Percentiles rank a stretch among this genome's conserved stretches.
Conservation (phyloP, 2,797 vertebrate genomes). For the Crenichthys baileyi region DNA sequence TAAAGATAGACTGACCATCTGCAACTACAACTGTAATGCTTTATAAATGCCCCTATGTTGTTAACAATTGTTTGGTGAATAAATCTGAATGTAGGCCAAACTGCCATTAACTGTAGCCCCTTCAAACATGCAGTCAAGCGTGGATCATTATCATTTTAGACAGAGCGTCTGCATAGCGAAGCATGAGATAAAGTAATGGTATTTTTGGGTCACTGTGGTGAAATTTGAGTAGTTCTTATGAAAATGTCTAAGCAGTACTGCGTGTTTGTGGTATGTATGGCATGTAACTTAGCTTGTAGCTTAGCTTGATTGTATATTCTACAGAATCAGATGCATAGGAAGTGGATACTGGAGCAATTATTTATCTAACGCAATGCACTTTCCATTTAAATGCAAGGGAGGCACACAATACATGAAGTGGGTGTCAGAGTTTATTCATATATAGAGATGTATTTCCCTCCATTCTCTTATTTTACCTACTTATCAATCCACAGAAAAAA, state of each 20-base stretch:
- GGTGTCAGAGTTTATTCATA: not conserved
- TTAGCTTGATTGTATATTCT: not conserved
- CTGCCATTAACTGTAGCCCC: not conserved
- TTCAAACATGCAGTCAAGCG: not conserved
- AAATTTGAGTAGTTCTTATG: not conserved
- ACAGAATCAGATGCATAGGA: not conserved
- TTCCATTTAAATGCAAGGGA: not conserved
- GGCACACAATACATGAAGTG: not conserved
- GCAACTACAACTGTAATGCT: too few species aligned
- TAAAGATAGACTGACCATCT: too few species aligned
- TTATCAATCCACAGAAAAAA: not conserved
- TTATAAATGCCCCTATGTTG: not conserved
- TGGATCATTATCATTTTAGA: not conserved
- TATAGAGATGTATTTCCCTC: not conserved
- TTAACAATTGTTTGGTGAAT: not conserved
- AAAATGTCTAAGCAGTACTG: not conserved
- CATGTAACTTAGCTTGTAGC: not conserved
- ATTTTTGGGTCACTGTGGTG: not conserved
- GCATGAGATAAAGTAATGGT: not conserved
- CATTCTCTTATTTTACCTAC: conserved; percentile 18
- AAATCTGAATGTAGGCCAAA: not conserved
- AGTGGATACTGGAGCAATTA: not conserved
- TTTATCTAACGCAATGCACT: not conserved
- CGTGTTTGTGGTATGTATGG: not conserved
- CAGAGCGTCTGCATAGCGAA: not conserved